Evolutionary conservation across 92 coral and sea anemone species (phyloP).

Genomic region (Desmophyllum pertusum): DNA sequence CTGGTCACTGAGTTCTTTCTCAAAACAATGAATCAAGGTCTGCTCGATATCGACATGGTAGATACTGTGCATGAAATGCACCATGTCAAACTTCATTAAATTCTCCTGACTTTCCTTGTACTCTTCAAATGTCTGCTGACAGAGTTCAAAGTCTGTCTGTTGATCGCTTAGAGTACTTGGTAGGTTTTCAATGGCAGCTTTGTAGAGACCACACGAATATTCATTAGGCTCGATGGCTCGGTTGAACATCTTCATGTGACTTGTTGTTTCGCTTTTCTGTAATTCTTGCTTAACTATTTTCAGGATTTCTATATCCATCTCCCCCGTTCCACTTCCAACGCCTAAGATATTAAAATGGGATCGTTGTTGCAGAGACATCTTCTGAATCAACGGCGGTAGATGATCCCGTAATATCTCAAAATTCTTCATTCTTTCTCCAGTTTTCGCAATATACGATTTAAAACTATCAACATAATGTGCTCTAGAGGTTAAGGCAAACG

Average conservation of each 20-base stretch:
- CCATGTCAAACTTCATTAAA: conserved; percentile 38
- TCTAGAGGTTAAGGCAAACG: too few relatives aligned
- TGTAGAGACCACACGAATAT: conserved; percentile 7
- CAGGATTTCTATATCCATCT: conserved; percentile 21
- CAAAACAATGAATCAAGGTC: conserved; percentile 21
- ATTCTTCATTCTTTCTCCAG: too few relatives aligned
- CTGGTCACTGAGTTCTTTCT: not conserved
- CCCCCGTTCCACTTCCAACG: conserved; percentile 40
- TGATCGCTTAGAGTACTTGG: not conserved
- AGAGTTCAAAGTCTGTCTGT: not conserved
- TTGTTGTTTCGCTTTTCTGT: not conserved
- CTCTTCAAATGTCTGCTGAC: conserved; percentile 38
- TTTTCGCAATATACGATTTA: too few relatives aligned
- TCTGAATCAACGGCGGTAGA: too few relatives aligned
- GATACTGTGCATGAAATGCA: conserved; percentile 27
- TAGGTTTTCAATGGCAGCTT: not conserved
- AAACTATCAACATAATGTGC: too few relatives aligned
- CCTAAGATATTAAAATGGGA: conserved; percentile 42
- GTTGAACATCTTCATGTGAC: not conserved
- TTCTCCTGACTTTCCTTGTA: conserved; percentile 11
- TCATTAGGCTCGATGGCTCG: not conserved
- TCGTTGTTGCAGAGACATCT: too few relatives aligned
- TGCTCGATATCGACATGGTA: conserved; percentile 24
- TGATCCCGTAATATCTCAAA: too few relatives aligned
- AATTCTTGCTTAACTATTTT: conserved; percentile 29